Conservation (phyloP, 2,113 vertebrate species). For the Pavo muticus region DNA sequence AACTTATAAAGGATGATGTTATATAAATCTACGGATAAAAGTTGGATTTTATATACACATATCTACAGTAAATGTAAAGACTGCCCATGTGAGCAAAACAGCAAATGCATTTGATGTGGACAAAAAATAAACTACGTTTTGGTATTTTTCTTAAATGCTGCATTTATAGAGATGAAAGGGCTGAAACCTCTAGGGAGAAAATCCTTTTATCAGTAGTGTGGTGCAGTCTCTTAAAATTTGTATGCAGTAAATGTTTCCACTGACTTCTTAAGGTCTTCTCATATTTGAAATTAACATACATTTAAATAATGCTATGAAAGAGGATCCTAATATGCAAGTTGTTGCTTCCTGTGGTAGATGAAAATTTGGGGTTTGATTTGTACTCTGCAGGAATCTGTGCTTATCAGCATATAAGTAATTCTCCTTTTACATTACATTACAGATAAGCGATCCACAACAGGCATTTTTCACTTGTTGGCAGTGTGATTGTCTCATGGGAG, state of each 20-base stretch:
- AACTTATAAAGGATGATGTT: neutral
- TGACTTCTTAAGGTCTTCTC: neutral
- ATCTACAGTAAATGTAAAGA: neutral
- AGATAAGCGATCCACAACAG: neutral
- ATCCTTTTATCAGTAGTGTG: neutral
- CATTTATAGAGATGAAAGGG: neutral
- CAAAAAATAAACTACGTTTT: neutral
- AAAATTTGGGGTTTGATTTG: neutral
- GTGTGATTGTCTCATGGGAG: neutral
- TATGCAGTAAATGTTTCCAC: neutral
- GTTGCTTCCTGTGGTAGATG: fast-evolving
- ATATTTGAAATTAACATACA: neutral
- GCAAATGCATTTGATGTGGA: neutral
- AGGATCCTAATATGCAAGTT: neutral
- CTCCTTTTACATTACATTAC: neutral
- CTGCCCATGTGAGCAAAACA: neutral
- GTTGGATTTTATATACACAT: neutral
- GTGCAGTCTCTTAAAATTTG: neutral
- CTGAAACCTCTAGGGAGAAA: neutral
- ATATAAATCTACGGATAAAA: neutral
- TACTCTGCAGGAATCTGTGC: neutral
- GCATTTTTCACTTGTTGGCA: neutral
- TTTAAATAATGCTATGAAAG: neutral
- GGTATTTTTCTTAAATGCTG: neutral
- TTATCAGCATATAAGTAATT: neutral